A percentile compares a stretch with the other conserved stretches of the same genome.
phyloP scores from a whole-genome alignment of 1,140 invertebrate genomes.

The Leptinotarsa texana region DNA sequence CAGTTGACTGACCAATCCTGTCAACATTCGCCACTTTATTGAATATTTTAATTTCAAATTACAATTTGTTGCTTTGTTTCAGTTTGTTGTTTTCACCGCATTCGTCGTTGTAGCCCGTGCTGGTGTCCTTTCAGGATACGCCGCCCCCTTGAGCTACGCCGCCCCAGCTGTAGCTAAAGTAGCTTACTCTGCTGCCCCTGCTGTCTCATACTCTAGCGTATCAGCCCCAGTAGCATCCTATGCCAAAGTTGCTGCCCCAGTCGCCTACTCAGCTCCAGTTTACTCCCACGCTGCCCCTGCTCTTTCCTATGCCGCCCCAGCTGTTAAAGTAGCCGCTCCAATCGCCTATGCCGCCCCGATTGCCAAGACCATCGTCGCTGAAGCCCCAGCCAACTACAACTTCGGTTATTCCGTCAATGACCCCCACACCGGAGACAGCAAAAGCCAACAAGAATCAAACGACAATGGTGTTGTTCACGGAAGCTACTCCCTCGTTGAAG shows the following conservation, averaged over 20 bases:
- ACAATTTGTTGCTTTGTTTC: neutral
- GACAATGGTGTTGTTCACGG: too few relatives aligned
- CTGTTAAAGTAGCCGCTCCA: slow-evolving; percentile 41
- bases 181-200: slow-evolving; percentile 52
- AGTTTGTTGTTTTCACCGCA: slow-evolving; percentile 58
- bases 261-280: slow-evolving; percentile 14
- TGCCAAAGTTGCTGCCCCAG: slow-evolving; percentile 12
- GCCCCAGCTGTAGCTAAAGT: slow-evolving; percentile 28
- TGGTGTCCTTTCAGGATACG: slow-evolving; percentile 51
- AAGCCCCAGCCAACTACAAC: too few relatives aligned
- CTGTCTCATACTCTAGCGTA: slow-evolving; percentile 52
- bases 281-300: slow-evolving; percentile 29
- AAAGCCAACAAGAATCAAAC: too few relatives aligned
- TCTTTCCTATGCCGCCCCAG: slow-evolving; percentile 26
- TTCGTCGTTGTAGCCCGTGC: slow-evolving; percentile 57
- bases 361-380: slow-evolving; percentile 21
- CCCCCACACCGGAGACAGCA: too few relatives aligned
- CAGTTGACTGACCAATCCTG: too few relatives aligned
- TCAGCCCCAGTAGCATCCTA: slow-evolving; percentile 33
- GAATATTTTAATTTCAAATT: too few relatives aligned
- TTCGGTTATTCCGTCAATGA: too few relatives aligned
- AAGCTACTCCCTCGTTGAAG: too few relatives aligned
- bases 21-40: too few relatives aligned
- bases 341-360: neutral
- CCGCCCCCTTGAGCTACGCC: slow-evolving; percentile 37